phyloP scores from a whole-genome alignment of 2,888 invertebrate species.

The Bembecia ichneumoniformis region DNA sequence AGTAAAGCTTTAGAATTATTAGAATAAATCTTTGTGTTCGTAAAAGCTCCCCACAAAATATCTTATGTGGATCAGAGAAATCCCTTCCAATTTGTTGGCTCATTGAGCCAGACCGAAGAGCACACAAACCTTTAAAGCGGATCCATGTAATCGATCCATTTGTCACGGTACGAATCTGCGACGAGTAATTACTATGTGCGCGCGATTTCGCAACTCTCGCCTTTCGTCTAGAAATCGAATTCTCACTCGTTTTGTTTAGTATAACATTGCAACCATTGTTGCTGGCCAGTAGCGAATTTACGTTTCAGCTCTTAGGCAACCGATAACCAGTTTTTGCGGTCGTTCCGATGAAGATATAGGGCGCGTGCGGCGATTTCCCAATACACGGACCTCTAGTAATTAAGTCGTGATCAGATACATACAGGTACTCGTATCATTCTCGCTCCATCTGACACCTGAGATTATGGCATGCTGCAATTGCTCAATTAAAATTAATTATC shows the following conservation, averaged over 20 bases:
- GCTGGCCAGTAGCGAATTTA: slow-evolving; percentile 38
- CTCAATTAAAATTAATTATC: slow-evolving; percentile 29
- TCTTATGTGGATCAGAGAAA: neutral
- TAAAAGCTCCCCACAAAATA: too few relatives aligned
- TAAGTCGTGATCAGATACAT: slow-evolving; percentile 24
- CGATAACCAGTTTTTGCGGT: slow-evolving; percentile 47
- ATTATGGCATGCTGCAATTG: slow-evolving; percentile 30
- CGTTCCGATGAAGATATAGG: slow-evolving; percentile 48
- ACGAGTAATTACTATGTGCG: slow-evolving; percentile 3
- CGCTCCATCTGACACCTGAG: slow-evolving; percentile 30
- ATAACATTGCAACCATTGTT: slow-evolving; percentile 53
- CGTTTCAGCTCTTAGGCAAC: slow-evolving; percentile 38
- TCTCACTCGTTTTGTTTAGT: slow-evolving; percentile 48
- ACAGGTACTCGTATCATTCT: slow-evolving; percentile 20
- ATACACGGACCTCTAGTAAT: slow-evolving; percentile 28
- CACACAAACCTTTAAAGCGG: slow-evolving; percentile 12
- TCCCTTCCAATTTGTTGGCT: neutral
- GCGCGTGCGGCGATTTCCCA: slow-evolving; percentile 25
- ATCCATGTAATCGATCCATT: slow-evolving; percentile 26
- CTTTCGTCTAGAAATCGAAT: slow-evolving; percentile 21
- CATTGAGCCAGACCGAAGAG: slow-evolving; percentile 1
- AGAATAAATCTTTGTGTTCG: too few relatives aligned
- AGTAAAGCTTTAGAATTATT: too few relatives aligned
- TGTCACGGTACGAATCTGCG: slow-evolving; percentile 27
- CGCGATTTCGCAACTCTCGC: slow-evolving; percentile 9